Base-by-base conservation (phyloP, 2,113 vertebrate species). In the Aleadryas rufinucha region DNA sequence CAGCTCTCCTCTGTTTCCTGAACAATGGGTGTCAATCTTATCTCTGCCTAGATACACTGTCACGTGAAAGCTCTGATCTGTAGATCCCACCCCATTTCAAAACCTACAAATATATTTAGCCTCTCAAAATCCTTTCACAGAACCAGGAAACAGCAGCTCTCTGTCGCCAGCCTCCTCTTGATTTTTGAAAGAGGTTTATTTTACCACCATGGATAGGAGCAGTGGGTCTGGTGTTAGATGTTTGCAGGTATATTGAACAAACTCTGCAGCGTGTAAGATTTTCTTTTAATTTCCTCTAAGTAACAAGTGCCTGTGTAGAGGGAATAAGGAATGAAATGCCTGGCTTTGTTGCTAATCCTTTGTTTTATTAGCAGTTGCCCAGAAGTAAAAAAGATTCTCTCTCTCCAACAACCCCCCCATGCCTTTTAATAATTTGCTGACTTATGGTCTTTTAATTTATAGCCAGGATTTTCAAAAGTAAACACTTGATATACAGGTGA, bases 201-300 rank as follows among this genome's bases (percentile, higher is more conserved):
- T 78, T 90, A 39, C 85, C 22, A 21, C 33, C 18, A 3, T 41
- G 42, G 59, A 30, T 56, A 78, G 93, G 28, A 93, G 39, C 45
- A 80, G 18, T 42, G 63, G 81, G 59, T 88, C 75, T 84, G 54
- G 63, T 80, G 52, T 84, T 53, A 68, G 60, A 49, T 86, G 22
- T 74, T 83, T 0, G 0, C 35, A 56, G 82, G 42, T 83, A 18
- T 63, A 74, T 77, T 90, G 72, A 92, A 66, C 27, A 59, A 66
- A 49, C 44, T 86, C 72, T 59, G 31, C 47, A 44, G 71, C 8
- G n/a, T 24, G 17, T 37, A 84, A 61, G 47, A 54, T 63, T 84
- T 92, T 60, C 35, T 78, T 94, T 75, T 74, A 30, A 83, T 96
- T 97, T 96, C 66, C 71, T 88, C 31, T 56, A 82, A 85, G 70